Evolutionary conservation across 2,113 vertebrate species (phyloP).

Genomic region (Deroptyus accipitrinus): DNA sequence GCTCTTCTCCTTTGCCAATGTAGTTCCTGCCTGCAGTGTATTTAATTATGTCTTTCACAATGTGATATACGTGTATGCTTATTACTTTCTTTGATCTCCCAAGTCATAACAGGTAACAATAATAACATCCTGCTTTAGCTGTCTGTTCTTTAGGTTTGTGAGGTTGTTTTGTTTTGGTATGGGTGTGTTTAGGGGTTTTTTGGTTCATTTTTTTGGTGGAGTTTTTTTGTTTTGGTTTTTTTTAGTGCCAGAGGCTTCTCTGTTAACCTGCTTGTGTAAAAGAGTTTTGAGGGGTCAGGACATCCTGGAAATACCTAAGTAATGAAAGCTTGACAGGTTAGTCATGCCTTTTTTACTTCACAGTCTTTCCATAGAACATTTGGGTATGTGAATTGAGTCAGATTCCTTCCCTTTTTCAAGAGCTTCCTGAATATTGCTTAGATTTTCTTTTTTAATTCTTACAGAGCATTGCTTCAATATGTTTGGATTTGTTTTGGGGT

Average conservation of each 20-base stretch:
- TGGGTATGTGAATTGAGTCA: background rate
- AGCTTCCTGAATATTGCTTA: background rate
- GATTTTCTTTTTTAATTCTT: background rate
- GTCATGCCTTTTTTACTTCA: background rate
- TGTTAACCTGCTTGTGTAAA: background rate
- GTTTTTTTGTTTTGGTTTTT: background rate
- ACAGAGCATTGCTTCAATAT: background rate
- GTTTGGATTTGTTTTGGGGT: background rate
- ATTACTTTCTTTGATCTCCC: background rate
- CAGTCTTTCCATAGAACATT: background rate
- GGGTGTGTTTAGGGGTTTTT: background rate
- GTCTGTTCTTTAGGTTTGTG: background rate
- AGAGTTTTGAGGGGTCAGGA: background rate
- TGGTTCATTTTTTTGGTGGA: too few species aligned
- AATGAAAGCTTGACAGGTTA: accelerated
- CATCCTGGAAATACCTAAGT: background rate
- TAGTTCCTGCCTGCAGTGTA: background rate
- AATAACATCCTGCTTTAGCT: background rate
- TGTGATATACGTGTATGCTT: background rate
- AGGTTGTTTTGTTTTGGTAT: background rate
- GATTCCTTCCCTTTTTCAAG: background rate
- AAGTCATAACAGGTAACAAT: background rate
- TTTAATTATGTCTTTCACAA: background rate
- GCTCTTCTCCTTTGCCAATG: background rate
- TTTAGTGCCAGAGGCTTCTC: background rate